A percentile compares a stretch with the other conserved stretches of the same genome.
Conservation (phyloP, 2,113 vertebrate species). For the Nannospalax galili region DNA sequence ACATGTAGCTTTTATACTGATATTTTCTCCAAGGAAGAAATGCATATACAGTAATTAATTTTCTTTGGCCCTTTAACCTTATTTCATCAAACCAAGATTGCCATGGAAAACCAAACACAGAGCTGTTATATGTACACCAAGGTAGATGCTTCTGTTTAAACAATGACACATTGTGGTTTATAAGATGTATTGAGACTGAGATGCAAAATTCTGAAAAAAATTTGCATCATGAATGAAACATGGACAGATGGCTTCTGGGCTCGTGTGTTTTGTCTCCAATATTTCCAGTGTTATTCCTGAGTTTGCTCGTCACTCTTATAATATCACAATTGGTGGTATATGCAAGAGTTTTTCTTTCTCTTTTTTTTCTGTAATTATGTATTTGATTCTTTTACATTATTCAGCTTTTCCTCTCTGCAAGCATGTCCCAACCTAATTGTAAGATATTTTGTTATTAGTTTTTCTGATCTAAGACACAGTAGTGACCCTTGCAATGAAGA, state of each 20-base stretch:
- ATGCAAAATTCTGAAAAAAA: conserved; percentile 12
- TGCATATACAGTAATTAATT: not conserved
- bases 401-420: conserved; percentile 13
- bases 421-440: not conserved
- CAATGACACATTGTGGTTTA: not conserved
- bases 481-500: not conserved
- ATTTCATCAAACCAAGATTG: conserved; percentile 10
- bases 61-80: not conserved
- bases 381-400: not conserved
- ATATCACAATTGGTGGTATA: not conserved
- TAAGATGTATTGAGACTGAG: not conserved
- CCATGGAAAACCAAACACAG: not conserved
- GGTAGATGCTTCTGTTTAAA: not conserved
- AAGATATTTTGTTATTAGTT: not conserved
- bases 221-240: not conserved
- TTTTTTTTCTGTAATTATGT: not conserved
- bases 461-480: not conserved
- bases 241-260: not conserved
- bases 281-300: not conserved
- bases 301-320: not conserved
- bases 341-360: not conserved
- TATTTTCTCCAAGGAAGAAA: conserved; percentile 5
- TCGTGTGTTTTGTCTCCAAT: not conserved
- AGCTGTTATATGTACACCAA: not conserved
- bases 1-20: not conserved